These are phyloP conservation scores for Autographa gamma DNA, from an alignment of 2,888 invertebrate species.

Conservation along the genomic window DNA sequence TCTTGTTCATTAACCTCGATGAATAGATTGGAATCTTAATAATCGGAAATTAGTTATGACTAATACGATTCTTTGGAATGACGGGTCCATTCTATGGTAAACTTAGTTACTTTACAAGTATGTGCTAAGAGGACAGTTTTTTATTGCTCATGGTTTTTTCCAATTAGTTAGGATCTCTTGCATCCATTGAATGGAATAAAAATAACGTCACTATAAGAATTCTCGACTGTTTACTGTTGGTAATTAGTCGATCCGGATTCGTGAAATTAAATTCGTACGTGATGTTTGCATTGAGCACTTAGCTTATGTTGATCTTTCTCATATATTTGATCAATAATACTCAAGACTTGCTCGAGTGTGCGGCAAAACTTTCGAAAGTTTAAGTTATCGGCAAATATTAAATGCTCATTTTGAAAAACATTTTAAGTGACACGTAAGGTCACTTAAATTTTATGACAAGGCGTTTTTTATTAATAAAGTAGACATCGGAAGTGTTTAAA, in stretches of 20 bases:
- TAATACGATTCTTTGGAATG: background rate
- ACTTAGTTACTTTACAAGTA: background rate
- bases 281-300: constrained; percentile 56
- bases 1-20: constrained; percentile 15
- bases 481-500: background rate
- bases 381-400: constrained; percentile 45
- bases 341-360: constrained; percentile 22
- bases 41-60: background rate
- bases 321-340: constrained; percentile 42
- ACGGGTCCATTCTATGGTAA: background rate
- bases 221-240: background rate
- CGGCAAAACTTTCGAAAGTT: constrained; percentile 29
- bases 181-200: background rate
- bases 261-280: constrained; percentile 57
- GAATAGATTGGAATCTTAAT: background rate
- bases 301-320: constrained; percentile 54
- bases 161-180: background rate
- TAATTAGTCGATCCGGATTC: constrained; percentile 41
- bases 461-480: background rate
- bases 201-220: background rate
- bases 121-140: background rate
- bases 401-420: constrained; percentile 16
- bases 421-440: background rate
- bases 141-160: background rate
- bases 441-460: background rate